Percentiles rank a stretch among this genome's conserved stretches.
Conservation (phyloP, 2,113 vertebrate genomes). For the Erythrocercus mccallii region DNA sequence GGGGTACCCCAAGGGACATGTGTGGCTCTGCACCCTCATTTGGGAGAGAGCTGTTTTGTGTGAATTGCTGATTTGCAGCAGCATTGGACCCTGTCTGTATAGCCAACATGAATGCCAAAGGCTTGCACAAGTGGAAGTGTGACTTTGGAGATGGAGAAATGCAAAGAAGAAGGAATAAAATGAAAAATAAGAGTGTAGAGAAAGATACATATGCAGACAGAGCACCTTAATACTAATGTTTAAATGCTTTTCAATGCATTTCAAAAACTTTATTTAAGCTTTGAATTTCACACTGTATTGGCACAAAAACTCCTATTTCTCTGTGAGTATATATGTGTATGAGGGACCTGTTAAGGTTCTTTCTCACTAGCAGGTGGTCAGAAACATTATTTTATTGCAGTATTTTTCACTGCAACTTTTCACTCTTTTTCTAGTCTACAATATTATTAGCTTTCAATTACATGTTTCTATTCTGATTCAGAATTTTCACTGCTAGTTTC, state of each 20-base stretch:
- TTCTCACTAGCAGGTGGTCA: neutral
- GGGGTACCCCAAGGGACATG: accelerated
- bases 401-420: neutral
- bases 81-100: neutral
- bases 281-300: neutral
- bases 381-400: neutral
- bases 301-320: neutral
- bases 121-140: neutral
- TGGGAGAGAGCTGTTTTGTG: neutral
- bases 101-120: neutral
- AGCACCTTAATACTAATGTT: neutral
- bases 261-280: neutral
- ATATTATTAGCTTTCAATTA: neutral
- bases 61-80: neutral
- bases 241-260: neutral
- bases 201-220: neutral
- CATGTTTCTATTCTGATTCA: neutral
- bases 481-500: neutral
- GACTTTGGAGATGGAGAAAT: neutral
- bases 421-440: neutral
- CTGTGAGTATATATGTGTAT: neutral
- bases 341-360: neutral
- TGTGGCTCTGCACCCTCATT: accelerated
- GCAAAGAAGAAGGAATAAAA: neutral
- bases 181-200: neutral